These are phyloP conservation scores for Arothron firmamentum DNA, from an alignment of 2,113 vertebrate species.

Conservation along the genomic window DNA sequence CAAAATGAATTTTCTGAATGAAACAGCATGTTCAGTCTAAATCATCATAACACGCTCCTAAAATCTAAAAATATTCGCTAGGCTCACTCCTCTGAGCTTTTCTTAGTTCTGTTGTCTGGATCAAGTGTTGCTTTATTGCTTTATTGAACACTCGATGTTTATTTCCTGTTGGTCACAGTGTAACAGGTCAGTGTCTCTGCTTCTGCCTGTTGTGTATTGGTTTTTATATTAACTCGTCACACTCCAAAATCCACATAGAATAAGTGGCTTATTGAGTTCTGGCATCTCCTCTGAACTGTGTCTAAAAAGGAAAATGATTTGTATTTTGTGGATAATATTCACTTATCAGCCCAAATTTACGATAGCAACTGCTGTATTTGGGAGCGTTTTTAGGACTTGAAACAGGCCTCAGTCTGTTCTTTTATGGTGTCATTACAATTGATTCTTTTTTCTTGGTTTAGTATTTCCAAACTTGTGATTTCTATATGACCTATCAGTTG, in stretches of 20 bases:
- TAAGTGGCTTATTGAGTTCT: not conserved
- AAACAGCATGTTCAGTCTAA: not conserved
- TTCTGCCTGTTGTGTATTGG: conserved; percentile 22
- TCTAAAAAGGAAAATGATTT: not conserved
- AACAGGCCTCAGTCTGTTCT: too few species aligned
- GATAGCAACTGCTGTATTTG: too few species aligned
- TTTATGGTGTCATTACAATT: too few species aligned
- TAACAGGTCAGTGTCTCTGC: not conserved
- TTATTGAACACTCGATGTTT: conserved; percentile 19
- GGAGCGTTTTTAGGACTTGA: too few species aligned
- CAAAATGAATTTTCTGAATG: not conserved
- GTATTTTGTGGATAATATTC: too few species aligned
- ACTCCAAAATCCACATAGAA: not conserved
- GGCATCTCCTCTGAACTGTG: not conserved
- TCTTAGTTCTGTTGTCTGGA: conserved; percentile 15
- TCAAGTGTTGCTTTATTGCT: conserved; percentile 31
- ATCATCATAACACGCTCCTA: not conserved
- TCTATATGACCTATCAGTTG: not conserved
- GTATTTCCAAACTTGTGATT: not conserved
- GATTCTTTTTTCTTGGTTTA: too few species aligned
- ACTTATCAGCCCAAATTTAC: too few species aligned
- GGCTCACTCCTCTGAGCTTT: not conserved
- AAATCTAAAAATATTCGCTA: not conserved
- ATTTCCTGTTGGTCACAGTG: not conserved
- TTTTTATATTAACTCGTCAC: conserved; percentile 2